Conservation (phyloP, 2,888 invertebrate species). For the Heliconius cydno region DNA sequence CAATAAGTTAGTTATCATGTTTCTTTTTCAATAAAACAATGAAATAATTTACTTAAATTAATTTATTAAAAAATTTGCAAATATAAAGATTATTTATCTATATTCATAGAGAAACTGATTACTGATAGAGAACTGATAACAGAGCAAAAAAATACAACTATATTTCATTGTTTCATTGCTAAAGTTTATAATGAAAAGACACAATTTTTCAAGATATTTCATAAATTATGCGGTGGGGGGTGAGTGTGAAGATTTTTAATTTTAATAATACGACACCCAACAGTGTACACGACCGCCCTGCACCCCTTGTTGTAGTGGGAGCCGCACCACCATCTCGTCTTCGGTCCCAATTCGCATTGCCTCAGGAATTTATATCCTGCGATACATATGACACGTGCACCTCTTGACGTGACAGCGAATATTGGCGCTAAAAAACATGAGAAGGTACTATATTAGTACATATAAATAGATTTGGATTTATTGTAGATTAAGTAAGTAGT, state of each 20-base stretch:
- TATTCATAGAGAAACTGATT: too few species aligned
- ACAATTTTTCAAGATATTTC: not conserved
- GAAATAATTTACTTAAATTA: not conserved
- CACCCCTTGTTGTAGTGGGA: constrained; percentile 56
- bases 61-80: not conserved
- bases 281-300: constrained; percentile 53
- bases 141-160: not conserved
- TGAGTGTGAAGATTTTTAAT: constrained; percentile 53
- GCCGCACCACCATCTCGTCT: constrained; percentile 59
- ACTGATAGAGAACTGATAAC: not conserved
- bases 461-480: not conserved
- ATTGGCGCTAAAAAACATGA: constrained; percentile 43
- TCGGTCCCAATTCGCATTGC: constrained; percentile 51
- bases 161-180: not conserved
- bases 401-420: constrained; percentile 50
- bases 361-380: constrained; percentile 54
- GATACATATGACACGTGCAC: constrained; percentile 51
- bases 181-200: not conserved
- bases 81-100: too few species aligned
- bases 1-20: too few species aligned
- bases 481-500: too few species aligned
- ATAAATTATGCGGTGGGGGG: constrained; percentile 38
- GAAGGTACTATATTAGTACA: not conserved
- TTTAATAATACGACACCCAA: constrained; percentile 48
- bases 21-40: not conserved